These are phyloP conservation scores for Mycalesis mineus DNA, from an alignment of 2,888 invertebrate species.

Conservation along the genomic window DNA sequence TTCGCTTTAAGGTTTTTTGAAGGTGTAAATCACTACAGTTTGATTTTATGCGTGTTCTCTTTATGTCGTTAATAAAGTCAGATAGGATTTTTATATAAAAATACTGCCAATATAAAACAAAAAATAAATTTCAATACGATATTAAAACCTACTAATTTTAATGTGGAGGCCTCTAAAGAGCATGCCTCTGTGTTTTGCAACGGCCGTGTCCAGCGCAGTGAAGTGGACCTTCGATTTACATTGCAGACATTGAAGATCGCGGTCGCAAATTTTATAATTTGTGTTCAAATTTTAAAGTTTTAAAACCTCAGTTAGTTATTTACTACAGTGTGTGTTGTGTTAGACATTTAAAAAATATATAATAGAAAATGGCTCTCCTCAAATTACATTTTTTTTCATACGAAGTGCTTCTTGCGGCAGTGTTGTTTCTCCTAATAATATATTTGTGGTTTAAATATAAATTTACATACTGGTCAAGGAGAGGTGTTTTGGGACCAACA, in stretches of 20 bases:
- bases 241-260: constrained; percentile 2
- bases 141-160: background rate
- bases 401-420: constrained; percentile 36
- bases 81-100: too few relatives aligned
- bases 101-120: too few relatives aligned
- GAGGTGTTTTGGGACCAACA: constrained; percentile 75
- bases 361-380: constrained; percentile 18
- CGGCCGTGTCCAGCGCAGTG: constrained; percentile 11
- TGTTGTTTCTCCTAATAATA: constrained; percentile 38
- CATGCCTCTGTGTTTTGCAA: constrained; percentile 33
- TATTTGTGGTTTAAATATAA: constrained; percentile 47
- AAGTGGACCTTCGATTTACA: constrained; percentile 3
- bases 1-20: background rate
- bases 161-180: constrained; percentile 26
- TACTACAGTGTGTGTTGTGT: background rate
- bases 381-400: constrained; percentile 25
- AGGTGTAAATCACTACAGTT: background rate
- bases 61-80: background rate
- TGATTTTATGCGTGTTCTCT: background rate
- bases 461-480: constrained; percentile 78
- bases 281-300: background rate
- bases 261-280: constrained; percentile 1
- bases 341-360: background rate
- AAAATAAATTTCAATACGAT: background rate
- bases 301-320: background rate